phyloP scores from a whole-genome alignment of 2,113 vertebrate species.

The Anser brachyrhynchus region DNA sequence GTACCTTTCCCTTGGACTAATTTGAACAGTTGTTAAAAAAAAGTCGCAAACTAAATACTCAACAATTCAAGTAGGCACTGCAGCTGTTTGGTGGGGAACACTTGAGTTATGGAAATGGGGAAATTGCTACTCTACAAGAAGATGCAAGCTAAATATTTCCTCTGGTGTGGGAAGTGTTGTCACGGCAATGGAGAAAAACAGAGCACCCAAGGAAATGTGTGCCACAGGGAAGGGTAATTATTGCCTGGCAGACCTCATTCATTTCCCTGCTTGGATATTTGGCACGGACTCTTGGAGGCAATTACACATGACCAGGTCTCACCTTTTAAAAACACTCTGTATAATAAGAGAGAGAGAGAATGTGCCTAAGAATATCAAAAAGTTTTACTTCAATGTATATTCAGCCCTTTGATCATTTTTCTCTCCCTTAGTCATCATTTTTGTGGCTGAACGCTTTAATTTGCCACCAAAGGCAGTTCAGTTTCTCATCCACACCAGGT shows the following conservation, averaged over 20 bases:
- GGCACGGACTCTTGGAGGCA: not conserved
- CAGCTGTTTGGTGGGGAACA: not conserved
- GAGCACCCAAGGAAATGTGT: constrained; percentile 4
- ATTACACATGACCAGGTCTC: not conserved
- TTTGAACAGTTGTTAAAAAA: not conserved
- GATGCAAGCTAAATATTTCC: not conserved
- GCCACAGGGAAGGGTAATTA: not conserved
- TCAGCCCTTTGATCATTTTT: not conserved
- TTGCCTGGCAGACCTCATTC: not conserved
- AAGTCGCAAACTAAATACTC: not conserved
- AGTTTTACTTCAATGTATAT: not conserved
- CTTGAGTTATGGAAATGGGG: not conserved
- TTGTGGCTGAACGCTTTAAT: not conserved
- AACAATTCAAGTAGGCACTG: not conserved
- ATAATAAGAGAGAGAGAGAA: not conserved
- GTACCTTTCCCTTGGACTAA: not conserved
- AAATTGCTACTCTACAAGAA: not conserved
- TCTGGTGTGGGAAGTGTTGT: not conserved
- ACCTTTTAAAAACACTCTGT: not conserved
- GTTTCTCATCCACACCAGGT: not conserved
- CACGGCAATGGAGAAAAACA: not conserved
- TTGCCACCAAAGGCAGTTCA: not conserved
- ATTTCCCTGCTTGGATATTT: not conserved
- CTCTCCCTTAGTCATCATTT: not conserved
- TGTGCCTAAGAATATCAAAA: not conserved